A percentile compares a stretch with the other conserved stretches of the same genome.
Conservation (phyloP, 2,888 invertebrate species). For the Gibbula magus region DNA sequence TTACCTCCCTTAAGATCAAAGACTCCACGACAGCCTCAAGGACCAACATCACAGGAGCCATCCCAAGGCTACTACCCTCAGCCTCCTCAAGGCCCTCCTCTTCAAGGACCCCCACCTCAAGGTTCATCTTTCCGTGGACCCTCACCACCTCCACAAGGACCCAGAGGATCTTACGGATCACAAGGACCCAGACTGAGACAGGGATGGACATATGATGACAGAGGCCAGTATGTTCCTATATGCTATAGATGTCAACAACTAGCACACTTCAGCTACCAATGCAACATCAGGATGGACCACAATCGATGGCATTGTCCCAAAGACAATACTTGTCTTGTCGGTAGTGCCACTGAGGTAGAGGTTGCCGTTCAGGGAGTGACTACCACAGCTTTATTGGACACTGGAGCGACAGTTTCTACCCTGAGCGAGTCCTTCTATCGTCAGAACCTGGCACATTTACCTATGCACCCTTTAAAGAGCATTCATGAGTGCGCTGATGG, state of each 20-base stretch:
- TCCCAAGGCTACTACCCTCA: no score
- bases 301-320: background rate
- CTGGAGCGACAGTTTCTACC: conserved; percentile 11
- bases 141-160: no score
- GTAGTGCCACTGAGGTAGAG: background rate
- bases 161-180: no score
- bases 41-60: no score
- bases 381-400: conserved; percentile 17
- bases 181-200: no score
- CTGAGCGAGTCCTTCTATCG: background rate
- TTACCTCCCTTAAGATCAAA: no score
- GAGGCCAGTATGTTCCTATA: background rate
- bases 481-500: conserved; percentile 10
- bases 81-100: no score
- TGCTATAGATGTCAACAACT: background rate
- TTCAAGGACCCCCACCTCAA: no score
- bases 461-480: background rate
- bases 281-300: background rate
- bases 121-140: no score
- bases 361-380: background rate
- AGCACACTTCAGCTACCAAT: background rate
- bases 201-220: background rate
- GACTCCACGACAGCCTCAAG: no score
- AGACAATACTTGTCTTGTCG: background rate
- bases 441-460: background rate